These are phyloP conservation scores for Neosilurus hyrtlii DNA, from an alignment of 2,797 vertebrate species.

Conservation along the genomic window DNA sequence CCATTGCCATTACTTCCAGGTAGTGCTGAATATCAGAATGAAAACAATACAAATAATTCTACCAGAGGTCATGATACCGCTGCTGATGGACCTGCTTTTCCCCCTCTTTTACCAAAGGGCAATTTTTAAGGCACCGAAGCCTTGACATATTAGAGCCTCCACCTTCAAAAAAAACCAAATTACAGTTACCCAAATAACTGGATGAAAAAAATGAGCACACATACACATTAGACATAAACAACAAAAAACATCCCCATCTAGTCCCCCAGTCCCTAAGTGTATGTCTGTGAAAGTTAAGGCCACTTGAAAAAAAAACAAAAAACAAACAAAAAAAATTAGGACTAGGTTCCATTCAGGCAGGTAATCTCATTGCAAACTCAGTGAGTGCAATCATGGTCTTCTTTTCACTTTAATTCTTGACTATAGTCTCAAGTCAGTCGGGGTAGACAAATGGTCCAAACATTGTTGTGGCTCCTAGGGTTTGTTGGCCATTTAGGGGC, in stretches of 20 bases:
- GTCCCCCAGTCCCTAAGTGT: conserved; percentile 70
- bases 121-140: conserved; percentile 83
- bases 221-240: conserved; percentile 52
- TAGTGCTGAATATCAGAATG: conserved; percentile 43
- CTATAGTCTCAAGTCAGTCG: conserved; percentile 42
- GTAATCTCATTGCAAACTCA: conserved; percentile 81
- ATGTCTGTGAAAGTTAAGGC: conserved; percentile 79
- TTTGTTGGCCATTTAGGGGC: conserved; percentile 32
- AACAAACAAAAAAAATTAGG: conserved; percentile 64
- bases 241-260: conserved; percentile 57
- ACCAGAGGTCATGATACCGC: conserved; percentile 34
- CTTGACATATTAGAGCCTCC: conserved; percentile 83
- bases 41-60: conserved; percentile 31
- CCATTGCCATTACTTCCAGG: conserved; percentile 39
- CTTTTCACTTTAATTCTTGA: conserved; percentile 36
- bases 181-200: conserved; percentile 74
- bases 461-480: conserved; percentile 58
- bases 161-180: conserved; percentile 72
- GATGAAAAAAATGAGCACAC: conserved; percentile 64
- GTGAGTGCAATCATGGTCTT: conserved; percentile 73
- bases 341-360: conserved; percentile 73
- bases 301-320: conserved; percentile 72
- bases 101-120: conserved; percentile 64
- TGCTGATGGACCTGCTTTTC: conserved; percentile 55
- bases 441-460: conserved; percentile 57